These are phyloP conservation scores for Spicauda simplicius DNA, from an alignment of 2,888 invertebrate species.

Conservation along the genomic window DNA sequence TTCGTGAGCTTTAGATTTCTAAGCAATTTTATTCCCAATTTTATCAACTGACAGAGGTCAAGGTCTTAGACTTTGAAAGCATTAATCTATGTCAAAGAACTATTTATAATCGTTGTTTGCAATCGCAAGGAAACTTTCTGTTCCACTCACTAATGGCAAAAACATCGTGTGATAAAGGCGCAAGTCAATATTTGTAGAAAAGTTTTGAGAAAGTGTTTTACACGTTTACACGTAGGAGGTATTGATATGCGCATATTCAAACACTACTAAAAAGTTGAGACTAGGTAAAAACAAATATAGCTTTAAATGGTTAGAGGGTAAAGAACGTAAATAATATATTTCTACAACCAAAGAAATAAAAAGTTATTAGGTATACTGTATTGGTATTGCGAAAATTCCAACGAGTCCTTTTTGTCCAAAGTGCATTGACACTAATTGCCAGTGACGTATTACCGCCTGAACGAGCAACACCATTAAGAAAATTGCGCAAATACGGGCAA, in stretches of 20 bases:
- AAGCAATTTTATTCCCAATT: neutral
- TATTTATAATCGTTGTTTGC: slow-evolving; percentile 35
- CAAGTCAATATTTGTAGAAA: slow-evolving; percentile 65
- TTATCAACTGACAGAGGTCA: slow-evolving; percentile 20
- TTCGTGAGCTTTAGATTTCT: neutral
- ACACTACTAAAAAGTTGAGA: neutral
- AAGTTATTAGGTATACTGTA: neutral
- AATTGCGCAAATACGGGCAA: slow-evolving; percentile 53
- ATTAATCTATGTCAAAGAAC: slow-evolving; percentile 17
- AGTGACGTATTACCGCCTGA: slow-evolving; percentile 9
- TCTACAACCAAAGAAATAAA: neutral
- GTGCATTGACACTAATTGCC: slow-evolving; percentile 15
- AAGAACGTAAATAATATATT: neutral
- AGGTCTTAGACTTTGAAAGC: slow-evolving; percentile 1
- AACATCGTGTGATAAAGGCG: slow-evolving; percentile 53
- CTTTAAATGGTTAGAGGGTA: neutral
- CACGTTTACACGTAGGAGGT: slow-evolving; percentile 22
- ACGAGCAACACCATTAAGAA: slow-evolving; percentile 44
- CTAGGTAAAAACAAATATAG: neutral
- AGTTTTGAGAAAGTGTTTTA: slow-evolving; percentile 54
- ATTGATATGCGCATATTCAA: slow-evolving; percentile 10
- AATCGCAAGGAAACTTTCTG: slow-evolving; percentile 57
- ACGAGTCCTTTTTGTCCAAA: slow-evolving; percentile 1
- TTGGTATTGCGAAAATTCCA: neutral
- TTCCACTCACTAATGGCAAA: slow-evolving; percentile 44